These are phyloP conservation scores for Luperina nickerlii DNA, from an alignment of 2,888 invertebrate genomes.

Conservation along the genomic window DNA sequence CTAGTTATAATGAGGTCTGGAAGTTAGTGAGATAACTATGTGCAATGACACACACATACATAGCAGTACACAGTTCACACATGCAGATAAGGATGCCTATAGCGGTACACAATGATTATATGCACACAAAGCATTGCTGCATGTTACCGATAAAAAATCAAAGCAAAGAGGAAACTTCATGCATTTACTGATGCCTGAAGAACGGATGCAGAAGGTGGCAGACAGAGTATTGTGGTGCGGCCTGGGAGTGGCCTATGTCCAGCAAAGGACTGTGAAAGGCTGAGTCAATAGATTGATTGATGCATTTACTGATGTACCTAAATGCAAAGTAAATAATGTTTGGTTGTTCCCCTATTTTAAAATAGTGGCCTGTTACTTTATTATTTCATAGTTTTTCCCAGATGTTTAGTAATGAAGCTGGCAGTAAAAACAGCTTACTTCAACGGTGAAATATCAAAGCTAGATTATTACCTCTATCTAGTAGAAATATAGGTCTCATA, in stretches of 20 bases:
- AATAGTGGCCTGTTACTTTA: not conserved
- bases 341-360: not conserved
- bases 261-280: not conserved
- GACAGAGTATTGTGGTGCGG: not conserved
- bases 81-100: conserved; percentile 38
- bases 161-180: conserved; percentile 12
- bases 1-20: conserved; percentile 28
- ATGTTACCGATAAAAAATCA: not conserved
- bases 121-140: conserved; percentile 8
- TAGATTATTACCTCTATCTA: not conserved
- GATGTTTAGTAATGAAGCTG: not conserved
- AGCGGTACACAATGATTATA: conserved; percentile 12
- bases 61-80: conserved; percentile 19
- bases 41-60: conserved; percentile 13
- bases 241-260: not conserved
- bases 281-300: not conserved
- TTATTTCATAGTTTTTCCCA: not conserved
- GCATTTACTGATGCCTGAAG: not conserved
- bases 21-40: conserved; percentile 39
- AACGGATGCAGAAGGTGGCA: not conserved
- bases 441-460: conserved; percentile 2
- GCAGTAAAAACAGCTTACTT: not conserved
- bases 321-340: not conserved
- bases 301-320: not conserved
- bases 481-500: not conserved